These are phyloP conservation scores for Frieseomelitta varia DNA, from an alignment of 1,140 invertebrate species.

Conservation along the genomic window DNA sequence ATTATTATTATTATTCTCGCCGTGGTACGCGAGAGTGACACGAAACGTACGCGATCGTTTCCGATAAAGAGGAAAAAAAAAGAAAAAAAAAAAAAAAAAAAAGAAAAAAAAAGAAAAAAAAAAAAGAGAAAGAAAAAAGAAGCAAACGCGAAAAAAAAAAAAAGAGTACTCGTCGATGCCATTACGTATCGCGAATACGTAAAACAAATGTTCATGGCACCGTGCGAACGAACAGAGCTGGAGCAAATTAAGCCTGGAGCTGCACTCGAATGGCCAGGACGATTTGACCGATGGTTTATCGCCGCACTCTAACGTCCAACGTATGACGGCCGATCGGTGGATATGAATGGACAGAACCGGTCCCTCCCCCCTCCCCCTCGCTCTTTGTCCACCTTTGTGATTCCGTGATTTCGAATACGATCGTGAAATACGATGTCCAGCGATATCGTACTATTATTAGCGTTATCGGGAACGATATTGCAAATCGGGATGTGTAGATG, in stretches of 20 bases:
- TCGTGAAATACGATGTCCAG: background rate
- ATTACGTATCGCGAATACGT: slow-evolving; percentile 51
- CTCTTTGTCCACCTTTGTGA: background rate
- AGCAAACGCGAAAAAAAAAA: background rate
- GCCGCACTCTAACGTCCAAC: slow-evolving; percentile 42
- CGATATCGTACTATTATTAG: background rate
- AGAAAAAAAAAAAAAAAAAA: background rate
- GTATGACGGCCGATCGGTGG: slow-evolving; percentile 43
- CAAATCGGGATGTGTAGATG: background rate
- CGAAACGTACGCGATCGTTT: background rate
- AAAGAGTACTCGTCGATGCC: slow-evolving; percentile 41
- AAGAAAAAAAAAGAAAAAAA: background rate
- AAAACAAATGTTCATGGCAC: slow-evolving; percentile 54
- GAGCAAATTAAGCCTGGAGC: slow-evolving; percentile 54
- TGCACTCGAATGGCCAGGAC: slow-evolving; percentile 46
- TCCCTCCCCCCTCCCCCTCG: background rate
- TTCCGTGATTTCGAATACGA: background rate
- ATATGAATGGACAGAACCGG: slow-evolving; percentile 35
- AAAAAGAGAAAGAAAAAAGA: background rate
- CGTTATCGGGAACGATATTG: too few relatives aligned
- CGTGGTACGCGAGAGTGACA: background rate
- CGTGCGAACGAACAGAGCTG: slow-evolving; percentile 40
- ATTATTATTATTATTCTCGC: background rate
- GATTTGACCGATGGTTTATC: slow-evolving; percentile 53
- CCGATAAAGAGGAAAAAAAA: background rate